phyloP scores from a whole-genome alignment of 2,797 vertebrate species.

The Valencia hispanica region DNA sequence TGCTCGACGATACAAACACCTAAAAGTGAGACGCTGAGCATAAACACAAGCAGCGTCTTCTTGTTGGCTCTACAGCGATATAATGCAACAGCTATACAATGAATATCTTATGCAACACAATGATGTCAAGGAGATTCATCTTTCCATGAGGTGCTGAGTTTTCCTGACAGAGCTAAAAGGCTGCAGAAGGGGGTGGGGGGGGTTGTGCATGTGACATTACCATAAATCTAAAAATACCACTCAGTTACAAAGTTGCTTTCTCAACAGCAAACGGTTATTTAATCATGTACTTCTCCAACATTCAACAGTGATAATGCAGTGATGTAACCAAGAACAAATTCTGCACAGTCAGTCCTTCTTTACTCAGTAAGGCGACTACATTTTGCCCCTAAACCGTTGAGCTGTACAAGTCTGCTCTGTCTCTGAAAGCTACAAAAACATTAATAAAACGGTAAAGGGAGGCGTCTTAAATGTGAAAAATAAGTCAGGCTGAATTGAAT shows the following conservation, averaged over 20 bases:
- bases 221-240: slow-evolving; percentile 12
- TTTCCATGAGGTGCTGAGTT: slow-evolving; percentile 40
- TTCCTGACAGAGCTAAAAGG: slow-evolving; percentile 56
- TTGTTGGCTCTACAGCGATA: background rate
- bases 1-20: background rate
- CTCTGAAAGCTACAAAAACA: background rate
- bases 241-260: background rate
- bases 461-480: background rate
- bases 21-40: background rate
- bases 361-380: background rate
- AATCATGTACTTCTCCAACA: background rate
- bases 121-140: slow-evolving; percentile 33
- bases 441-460: background rate
- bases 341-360: background rate
- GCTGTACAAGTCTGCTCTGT: background rate
- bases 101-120: background rate
- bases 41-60: background rate
- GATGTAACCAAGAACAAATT: background rate
- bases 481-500: too few species aligned
- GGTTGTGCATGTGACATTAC: slow-evolving; percentile 38
- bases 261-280: background rate
- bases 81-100: background rate
- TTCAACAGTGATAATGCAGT: background rate
- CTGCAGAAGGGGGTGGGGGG: slow-evolving; percentile 30
- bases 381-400: background rate